Evolutionary conservation across 2,113 vertebrate genomes (phyloP).

Genomic region (Cyanoramphus novaezelandiae): DNA sequence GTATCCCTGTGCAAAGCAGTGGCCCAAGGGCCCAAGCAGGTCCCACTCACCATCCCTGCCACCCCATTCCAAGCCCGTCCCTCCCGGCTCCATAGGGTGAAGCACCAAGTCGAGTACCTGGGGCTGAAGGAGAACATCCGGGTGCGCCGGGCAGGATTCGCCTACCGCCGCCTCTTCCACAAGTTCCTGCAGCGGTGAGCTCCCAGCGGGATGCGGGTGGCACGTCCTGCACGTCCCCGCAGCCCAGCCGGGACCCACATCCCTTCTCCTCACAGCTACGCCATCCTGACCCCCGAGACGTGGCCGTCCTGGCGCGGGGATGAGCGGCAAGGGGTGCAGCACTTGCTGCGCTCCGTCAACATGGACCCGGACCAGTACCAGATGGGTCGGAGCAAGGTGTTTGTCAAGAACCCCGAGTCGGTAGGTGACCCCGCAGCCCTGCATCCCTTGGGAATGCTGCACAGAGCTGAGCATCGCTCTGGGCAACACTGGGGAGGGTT

Average conservation of each 20-base stretch:
- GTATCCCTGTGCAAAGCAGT: accelerated
- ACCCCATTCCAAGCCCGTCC: accelerated
- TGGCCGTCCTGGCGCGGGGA: constrained; percentile 89
- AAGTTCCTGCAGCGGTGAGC: constrained; percentile 91
- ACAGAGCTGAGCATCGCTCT: accelerated
- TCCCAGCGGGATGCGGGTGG: accelerated
- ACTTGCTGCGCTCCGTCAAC: constrained; percentile 89
- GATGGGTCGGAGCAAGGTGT: constrained; percentile 91
- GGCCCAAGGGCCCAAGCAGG: not conserved
- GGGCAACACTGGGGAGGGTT: accelerated
- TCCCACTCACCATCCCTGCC: accelerated
- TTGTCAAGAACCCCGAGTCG: constrained; percentile 96
- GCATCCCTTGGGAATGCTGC: accelerated
- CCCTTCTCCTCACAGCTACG: constrained; percentile 78
- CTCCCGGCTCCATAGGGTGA: constrained; percentile 73
- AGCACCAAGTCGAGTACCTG: constrained; percentile 95
- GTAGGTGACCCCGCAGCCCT: constrained; percentile 59
- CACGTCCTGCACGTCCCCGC: accelerated
- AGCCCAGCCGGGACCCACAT: accelerated
- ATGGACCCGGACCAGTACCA: constrained; percentile 97
- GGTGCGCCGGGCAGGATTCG: constrained; percentile 89
- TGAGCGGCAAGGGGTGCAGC: constrained; percentile 90
- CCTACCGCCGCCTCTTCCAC: constrained; percentile 89
- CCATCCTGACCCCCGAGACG: constrained; percentile 90
- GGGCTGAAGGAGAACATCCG: constrained; percentile 94